Evolutionary conservation across 2,888 invertebrate genomes (phyloP).

Genomic region (Cylloceria caligata): DNA sequence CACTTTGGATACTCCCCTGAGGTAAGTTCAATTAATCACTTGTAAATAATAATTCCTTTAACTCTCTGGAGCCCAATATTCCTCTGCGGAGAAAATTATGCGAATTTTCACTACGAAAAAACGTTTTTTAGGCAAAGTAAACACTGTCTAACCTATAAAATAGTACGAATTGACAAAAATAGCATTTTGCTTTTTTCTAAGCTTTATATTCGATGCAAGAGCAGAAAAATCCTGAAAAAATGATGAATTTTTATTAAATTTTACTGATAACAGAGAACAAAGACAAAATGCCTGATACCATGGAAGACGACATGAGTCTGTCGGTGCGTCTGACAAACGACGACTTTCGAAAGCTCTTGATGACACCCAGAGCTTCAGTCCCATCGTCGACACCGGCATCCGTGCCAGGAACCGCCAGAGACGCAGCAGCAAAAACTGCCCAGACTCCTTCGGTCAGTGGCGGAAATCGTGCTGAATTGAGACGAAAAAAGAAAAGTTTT

Average conservation of each 20-base stretch:
- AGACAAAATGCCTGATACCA: constrained; percentile 79
- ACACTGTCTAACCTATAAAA: neutral
- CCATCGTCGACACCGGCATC: constrained; percentile 86
- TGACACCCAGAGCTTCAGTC: constrained; percentile 95
- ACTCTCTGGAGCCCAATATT: neutral
- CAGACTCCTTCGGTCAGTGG: constrained; percentile 81
- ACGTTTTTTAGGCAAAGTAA: neutral
- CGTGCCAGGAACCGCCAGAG: constrained; percentile 88
- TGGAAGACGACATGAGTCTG: constrained; percentile 80
- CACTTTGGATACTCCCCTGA: neutral
- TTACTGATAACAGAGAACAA: constrained; percentile 4
- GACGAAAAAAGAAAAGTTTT: constrained; percentile 97
- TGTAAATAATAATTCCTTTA: neutral
- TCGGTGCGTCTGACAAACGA: constrained; percentile 97
- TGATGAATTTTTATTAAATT: neutral
- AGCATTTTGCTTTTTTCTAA: neutral
- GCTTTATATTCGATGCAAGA: neutral
- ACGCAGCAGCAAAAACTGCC: constrained; percentile 89
- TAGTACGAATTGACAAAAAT: neutral
- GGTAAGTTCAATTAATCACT: neutral
- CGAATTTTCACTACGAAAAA: neutral
- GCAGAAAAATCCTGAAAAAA: neutral
- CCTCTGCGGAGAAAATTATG: neutral
- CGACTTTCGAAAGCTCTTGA: constrained; percentile 97
- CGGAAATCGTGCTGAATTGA: constrained; percentile 89